These are phyloP conservation scores for Xenotilapia longispinis DNA, from an alignment of 2,113 vertebrate species.

Conservation along the genomic window DNA sequence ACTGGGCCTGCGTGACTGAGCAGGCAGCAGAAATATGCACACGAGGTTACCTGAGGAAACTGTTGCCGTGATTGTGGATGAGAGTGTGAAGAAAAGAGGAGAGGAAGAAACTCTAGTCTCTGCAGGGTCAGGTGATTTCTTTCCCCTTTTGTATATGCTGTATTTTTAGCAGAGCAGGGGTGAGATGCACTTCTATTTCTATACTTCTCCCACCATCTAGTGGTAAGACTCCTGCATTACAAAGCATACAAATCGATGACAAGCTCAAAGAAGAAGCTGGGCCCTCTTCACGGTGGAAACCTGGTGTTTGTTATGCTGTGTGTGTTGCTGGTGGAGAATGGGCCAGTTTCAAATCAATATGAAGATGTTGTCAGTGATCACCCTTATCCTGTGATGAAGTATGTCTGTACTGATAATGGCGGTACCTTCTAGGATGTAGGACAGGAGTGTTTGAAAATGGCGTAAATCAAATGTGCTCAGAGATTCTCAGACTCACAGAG, in stretches of 20 bases:
- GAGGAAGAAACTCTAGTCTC: not conserved
- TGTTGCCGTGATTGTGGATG: not conserved
- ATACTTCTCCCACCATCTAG: constrained; percentile 56
- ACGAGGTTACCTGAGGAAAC: not conserved
- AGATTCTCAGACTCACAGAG: not conserved
- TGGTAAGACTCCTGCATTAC: constrained; percentile 39
- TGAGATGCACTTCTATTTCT: not conserved
- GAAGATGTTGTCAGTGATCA: not conserved
- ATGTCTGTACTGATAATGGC: not conserved
- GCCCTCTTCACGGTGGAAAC: not conserved
- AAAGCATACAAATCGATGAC: not conserved
- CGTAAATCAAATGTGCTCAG: not conserved
- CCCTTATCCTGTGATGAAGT: not conserved
- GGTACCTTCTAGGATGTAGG: not conserved
- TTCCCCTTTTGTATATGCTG: not conserved
- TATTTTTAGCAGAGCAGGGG: not conserved
- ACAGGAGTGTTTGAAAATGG: not conserved
- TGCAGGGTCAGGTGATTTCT: not conserved
- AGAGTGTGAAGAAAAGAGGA: not conserved
- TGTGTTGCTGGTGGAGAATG: not conserved
- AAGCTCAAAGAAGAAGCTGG: not conserved
- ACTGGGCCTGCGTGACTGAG: not conserved
- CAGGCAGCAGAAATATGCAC: not conserved
- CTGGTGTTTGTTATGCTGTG: not conserved
- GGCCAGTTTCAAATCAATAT: not conserved